A percentile compares a stretch with the other conserved stretches of the same genome.
These are phyloP conservation scores for Gambelia wislizenii DNA, from an alignment of 2,797 vertebrate genomes.

Conservation along the genomic window DNA sequence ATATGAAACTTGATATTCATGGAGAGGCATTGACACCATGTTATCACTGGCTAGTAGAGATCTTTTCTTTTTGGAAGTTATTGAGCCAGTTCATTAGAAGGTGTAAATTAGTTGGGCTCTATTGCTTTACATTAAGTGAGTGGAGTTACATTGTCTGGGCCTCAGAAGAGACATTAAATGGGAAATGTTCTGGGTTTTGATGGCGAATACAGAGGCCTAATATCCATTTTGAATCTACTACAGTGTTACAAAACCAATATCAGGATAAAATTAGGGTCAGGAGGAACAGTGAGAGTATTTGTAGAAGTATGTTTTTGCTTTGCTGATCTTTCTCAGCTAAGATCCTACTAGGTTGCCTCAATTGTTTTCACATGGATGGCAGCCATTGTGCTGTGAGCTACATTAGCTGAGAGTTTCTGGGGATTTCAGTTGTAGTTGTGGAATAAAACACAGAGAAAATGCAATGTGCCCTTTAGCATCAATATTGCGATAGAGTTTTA, in stretches of 20 bases:
- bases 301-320: background rate
- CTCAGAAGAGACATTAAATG: background rate
- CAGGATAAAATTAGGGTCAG: background rate
- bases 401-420: background rate
- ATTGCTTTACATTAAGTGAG: background rate
- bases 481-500: background rate
- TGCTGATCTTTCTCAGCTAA: background rate
- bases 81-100: background rate
- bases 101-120: background rate
- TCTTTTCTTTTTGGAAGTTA: constrained; percentile 13
- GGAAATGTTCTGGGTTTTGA: background rate
- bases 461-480: background rate
- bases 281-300: background rate
- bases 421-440: background rate
- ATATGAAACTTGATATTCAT: constrained; percentile 26
- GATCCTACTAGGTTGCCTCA: background rate
- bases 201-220: background rate
- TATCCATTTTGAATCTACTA: background rate
- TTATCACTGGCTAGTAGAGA: background rate
- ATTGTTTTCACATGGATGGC: background rate
- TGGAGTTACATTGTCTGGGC: background rate
- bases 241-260: background rate
- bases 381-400: background rate
- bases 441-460: background rate
- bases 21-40: constrained; percentile 13